Percentiles rank a stretch among this genome's conserved stretches.
Conservation (phyloP, 2,113 vertebrate species). For the Ceratotherium simum region DNA sequence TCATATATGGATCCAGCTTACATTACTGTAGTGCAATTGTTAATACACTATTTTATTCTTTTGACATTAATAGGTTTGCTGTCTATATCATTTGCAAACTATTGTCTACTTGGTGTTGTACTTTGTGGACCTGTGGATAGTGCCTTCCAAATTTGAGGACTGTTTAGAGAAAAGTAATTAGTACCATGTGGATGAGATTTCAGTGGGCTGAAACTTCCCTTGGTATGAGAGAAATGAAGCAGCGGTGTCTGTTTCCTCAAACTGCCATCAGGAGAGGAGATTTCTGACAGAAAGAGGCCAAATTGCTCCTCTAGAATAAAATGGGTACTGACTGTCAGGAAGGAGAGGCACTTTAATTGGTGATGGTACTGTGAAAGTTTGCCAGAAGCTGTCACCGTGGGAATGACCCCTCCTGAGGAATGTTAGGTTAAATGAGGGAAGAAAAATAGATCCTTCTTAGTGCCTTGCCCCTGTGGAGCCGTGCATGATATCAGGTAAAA, state of each 20-base stretch:
- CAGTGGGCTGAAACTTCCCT: not conserved
- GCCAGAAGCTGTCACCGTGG: not conserved
- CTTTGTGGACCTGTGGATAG: not conserved
- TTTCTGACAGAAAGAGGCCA: slow-evolving; percentile 65
- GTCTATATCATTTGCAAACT: not conserved
- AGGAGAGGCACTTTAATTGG: slow-evolving; percentile 50
- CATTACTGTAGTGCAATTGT: not conserved
- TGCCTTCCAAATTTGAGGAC: not conserved
- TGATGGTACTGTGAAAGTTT: slow-evolving; percentile 18
- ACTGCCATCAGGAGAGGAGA: not conserved
- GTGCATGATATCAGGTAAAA: not conserved
- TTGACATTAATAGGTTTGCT: not conserved
- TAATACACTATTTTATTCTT: not conserved
- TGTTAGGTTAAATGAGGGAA: slow-evolving; percentile 20
- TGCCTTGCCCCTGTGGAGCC: not conserved
- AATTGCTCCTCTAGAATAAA: slow-evolving; percentile 23
- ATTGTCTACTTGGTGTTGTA: not conserved
- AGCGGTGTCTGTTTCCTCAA: not conserved
- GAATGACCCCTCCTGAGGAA: not conserved
- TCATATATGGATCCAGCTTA: not conserved
- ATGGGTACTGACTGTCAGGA: not conserved
- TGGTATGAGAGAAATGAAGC: not conserved
- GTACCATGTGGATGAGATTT: not conserved
- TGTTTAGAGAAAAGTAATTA: not conserved
- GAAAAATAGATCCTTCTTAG: not conserved